These are phyloP conservation scores for Cariama cristata DNA, from an alignment of 2,113 vertebrate genomes.

Conservation along the genomic window DNA sequence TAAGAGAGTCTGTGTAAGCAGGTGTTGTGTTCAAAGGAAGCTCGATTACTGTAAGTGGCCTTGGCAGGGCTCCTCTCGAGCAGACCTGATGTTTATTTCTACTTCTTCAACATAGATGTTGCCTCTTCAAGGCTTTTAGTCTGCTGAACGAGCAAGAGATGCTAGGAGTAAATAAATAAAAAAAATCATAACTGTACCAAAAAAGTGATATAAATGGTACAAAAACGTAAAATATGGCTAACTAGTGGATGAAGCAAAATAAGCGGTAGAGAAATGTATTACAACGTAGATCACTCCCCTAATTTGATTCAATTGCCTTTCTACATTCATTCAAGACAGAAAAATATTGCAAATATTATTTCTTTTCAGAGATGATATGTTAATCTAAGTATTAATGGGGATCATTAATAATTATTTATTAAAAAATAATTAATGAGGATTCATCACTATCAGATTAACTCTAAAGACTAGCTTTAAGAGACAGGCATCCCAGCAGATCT, in stretches of 20 bases:
- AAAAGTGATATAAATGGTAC: background rate
- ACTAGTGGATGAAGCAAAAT: background rate
- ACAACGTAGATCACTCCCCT: background rate
- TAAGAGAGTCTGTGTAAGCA: background rate
- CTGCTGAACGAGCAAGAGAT: background rate
- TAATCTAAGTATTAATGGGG: background rate
- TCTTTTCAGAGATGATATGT: conserved; percentile 23
- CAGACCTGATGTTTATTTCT: background rate
- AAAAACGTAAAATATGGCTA: background rate
- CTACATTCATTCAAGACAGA: conserved; percentile 13
- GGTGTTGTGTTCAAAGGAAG: background rate
- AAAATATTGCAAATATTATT: conserved; percentile 35
- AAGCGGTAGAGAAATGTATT: background rate
- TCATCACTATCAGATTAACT: background rate
- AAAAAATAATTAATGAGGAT: background rate
- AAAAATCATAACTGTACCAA: fast-evolving
- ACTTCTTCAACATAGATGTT: background rate
- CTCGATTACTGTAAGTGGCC: background rate
- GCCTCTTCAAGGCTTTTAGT: background rate
- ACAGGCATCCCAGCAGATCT: background rate
- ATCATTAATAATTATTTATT: background rate
- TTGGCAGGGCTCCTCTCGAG: background rate
- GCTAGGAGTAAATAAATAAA: background rate
- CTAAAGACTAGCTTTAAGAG: background rate
- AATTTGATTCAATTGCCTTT: conserved; percentile 21